Conservation (phyloP, 1,140 invertebrate genomes). For the Solenopsis fugax region DNA sequence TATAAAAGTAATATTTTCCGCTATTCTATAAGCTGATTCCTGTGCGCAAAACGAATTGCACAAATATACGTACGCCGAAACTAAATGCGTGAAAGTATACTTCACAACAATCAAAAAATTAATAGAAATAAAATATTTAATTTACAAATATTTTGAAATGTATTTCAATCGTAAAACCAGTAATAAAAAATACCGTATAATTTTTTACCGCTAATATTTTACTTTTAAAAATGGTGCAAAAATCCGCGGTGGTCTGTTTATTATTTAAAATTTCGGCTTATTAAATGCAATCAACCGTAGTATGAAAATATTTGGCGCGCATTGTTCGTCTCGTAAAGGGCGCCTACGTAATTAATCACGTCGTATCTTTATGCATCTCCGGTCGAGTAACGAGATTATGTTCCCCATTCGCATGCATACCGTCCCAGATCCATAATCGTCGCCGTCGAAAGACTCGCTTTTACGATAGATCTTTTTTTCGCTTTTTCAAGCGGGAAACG, state of each 20-base stretch:
- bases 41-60: slow-evolving; percentile 9
- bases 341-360: slow-evolving; percentile 64
- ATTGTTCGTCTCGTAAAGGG: slow-evolving; percentile 55
- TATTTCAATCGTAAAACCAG: not conserved
- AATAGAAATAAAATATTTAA: slow-evolving; percentile 16
- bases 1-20: slow-evolving; percentile 37
- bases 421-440: slow-evolving; percentile 64
- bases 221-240: not conserved
- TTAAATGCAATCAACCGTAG: slow-evolving; percentile 14
- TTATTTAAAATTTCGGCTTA: slow-evolving; percentile 28
- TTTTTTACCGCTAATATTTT: slow-evolving; percentile 18
- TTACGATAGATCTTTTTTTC: slow-evolving; percentile 63
- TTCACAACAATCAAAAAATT: slow-evolving; percentile 1
- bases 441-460: slow-evolving; percentile 64
- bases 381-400: slow-evolving; percentile 57
- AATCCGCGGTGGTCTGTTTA: slow-evolving; percentile 15
- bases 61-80: not conserved
- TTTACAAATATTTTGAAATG: not conserved
- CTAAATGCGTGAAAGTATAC: slow-evolving; percentile 15
- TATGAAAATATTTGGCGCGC: slow-evolving; percentile 55
- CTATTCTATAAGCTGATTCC: not conserved
- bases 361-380: slow-evolving; percentile 65
- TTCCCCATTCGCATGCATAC: slow-evolving; percentile 64
- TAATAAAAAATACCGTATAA: not conserved
- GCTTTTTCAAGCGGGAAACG: slow-evolving; percentile 52